Evolutionary conservation across 1,140 invertebrate genomes (phyloP), one percentile per base, ranked within the genome.

Genomic region (Pseudomyrmex pallidus): DNA sequence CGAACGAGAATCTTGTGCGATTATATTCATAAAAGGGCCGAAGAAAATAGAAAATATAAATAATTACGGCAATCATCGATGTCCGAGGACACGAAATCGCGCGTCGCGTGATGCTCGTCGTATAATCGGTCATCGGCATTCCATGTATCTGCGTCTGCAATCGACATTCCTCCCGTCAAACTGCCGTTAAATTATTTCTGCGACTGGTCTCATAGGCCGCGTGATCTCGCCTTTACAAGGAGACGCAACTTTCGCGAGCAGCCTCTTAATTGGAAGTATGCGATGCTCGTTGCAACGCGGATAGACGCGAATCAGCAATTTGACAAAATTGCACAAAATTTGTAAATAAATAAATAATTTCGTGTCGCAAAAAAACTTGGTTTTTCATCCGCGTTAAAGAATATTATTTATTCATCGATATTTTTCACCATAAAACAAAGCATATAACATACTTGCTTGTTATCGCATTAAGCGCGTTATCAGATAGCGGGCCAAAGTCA

Each of bases 71-170:
- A 4, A 15, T 52, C 17, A 35, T 50, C 5, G n/a, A n/a, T n/a
- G 48, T 64, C 20, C 17, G 7, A 61, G 17, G 2, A 62, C 52
- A 46, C 17, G 62, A n/a, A 44, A 25, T n/a, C n/a, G 20, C 20
- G n/a, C n/a, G 12, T 61, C 22, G 25, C 22, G 50, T 35, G 56
- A 74, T 50, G 9, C 50, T n/a, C 20, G 10, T 68, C 35, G 35
- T 35, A 35, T 35, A 80, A 87, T 87, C 82, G 86, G 64, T 87
- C 82, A 68, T 87, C 78, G 82, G 52, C 85, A 68, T 68, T 87
- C 46, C 35, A n/a, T 20, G n/a, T 74, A 70, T 72, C 25, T 76
- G 8, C 50, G 68, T 64, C 22, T 20, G 52, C 48, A 5, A 74
- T 63, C 62, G 48, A 78, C 25, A 22, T 25, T 87, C 50, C 44